These are phyloP conservation scores for Lytechinus pictus DNA, from an alignment of 35 echinoderm and acorn worm genomes.

Conservation along the genomic window DNA sequence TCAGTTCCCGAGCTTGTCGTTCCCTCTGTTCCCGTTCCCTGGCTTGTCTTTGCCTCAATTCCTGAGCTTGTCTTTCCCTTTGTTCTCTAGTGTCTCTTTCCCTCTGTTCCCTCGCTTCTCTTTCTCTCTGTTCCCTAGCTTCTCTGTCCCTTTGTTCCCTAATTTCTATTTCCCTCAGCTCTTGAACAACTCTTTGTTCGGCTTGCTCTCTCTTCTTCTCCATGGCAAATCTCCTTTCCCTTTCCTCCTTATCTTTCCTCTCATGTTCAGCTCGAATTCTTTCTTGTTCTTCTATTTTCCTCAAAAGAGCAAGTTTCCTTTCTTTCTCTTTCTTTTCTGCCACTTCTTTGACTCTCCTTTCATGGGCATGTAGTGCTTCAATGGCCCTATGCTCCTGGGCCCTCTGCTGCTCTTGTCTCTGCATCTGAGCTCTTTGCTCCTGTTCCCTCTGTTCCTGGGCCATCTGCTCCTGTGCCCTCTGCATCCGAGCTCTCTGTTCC, in stretches of 20 bases:
- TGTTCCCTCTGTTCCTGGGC: no score
- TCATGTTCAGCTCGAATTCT: not conserved
- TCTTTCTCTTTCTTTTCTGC: not conserved
- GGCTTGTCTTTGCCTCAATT: not conserved
- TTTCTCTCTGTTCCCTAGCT: no score
- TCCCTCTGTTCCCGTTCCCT: not conserved
- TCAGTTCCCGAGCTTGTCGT: not conserved
- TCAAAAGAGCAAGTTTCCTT: not conserved
- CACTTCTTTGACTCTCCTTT: not conserved
- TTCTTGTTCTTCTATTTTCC: not conserved
- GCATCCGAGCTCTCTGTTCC: no score
- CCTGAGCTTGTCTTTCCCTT: not conserved
- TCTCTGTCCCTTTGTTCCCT: not conserved
- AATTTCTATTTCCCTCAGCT: not conserved
- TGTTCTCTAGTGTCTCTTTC: not conserved
- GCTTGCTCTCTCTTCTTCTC: not conserved
- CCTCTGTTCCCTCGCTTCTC: not conserved
- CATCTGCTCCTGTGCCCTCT: no score
- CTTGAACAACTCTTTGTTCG: not conserved
- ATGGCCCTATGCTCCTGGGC: no score
- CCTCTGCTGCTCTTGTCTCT: not conserved
- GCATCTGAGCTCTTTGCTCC: not conserved
- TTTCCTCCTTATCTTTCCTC: not conserved
- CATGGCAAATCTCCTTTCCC: not conserved
- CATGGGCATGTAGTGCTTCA: no score